Conservation (phyloP, 2,113 vertebrate species). For the Pristiophorus japonicus region DNA sequence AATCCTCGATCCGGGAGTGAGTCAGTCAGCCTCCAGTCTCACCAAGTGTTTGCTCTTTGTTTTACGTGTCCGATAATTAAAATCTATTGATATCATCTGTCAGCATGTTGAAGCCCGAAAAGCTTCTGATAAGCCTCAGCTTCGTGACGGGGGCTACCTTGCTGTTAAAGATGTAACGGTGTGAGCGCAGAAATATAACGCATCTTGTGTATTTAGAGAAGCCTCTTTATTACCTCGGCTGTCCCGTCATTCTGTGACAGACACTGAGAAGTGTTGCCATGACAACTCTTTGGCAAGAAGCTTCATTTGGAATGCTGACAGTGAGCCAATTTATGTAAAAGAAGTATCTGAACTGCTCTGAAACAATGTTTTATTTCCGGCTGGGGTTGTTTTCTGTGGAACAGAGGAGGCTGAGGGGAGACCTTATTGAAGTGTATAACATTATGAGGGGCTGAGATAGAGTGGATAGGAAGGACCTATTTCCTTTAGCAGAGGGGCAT, state of each 20-base stretch:
- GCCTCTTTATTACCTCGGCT: background rate
- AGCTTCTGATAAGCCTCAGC: background rate
- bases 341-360: background rate
- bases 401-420: too few species aligned
- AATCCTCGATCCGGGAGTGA: background rate
- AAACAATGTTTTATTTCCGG: background rate
- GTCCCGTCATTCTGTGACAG: background rate
- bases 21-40: background rate
- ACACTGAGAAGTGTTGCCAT: background rate
- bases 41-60: background rate
- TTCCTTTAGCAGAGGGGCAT: too few species aligned
- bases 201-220: background rate
- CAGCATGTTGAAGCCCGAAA: background rate
- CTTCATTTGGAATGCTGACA: background rate
- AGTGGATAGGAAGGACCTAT: too few species aligned
- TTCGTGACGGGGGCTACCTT: background rate
- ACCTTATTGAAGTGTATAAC: too few species aligned
- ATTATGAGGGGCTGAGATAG: too few species aligned
- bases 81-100: background rate
- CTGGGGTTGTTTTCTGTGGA: too few species aligned
- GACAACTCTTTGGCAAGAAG: background rate
- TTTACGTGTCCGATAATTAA: background rate
- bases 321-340: background rate
- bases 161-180: background rate
- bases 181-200: background rate